Evolutionary conservation across 2,797 vertebrate genomes (phyloP), one percentile per base, ranked within the genome.

Genomic region (Allobates femoralis): DNA sequence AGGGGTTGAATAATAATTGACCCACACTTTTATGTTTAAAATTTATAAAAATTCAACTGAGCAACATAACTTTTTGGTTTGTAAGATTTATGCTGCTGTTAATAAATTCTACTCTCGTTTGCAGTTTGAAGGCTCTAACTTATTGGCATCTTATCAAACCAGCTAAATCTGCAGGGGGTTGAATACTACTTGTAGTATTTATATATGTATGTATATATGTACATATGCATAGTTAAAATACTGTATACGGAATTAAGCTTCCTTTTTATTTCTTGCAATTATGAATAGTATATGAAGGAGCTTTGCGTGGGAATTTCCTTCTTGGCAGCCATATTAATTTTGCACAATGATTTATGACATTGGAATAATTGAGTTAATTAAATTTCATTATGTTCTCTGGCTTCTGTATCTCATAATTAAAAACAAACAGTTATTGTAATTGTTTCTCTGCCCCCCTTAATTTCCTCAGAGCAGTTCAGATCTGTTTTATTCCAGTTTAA

Each of bases 331-430:
- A 62, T 84, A 28, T 46, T 71, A 64, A 26, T 46, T 75, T 30
- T 83, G 50, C 51, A 21, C 69, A 28, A 5, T 83, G 56, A 83
- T 83, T 60, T 74, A 75, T 62, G 55, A 74, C 53, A 28, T 26
- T 30, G 21, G 55, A 62, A 62, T 73, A 41, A 83, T 75, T 58
- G 46, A 75, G 55, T 28, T 34, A 34, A 55, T 51, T 58, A 56
- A 14, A 34, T 69, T 69, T 55, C 19, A 84, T 77, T 76, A 77
- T 66, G 28, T 53, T 85, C 32, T 67, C 50, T 79, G 75, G 83
- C 50, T 84, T 56, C 60, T 85, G 81, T 64, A 30, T 74, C 78
- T 73, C 18, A 34, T 73, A 80, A 86, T 81, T 62, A 81, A 86
- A 80, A 86, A 26, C 78, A 81, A 86, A 81, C 66, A 58, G 53